Percentiles rank a stretch among this genome's conserved stretches.
phyloP scores from a whole-genome alignment of 64 coral and sea anemone species.

The Dendrophyllia cribrosa region DNA sequence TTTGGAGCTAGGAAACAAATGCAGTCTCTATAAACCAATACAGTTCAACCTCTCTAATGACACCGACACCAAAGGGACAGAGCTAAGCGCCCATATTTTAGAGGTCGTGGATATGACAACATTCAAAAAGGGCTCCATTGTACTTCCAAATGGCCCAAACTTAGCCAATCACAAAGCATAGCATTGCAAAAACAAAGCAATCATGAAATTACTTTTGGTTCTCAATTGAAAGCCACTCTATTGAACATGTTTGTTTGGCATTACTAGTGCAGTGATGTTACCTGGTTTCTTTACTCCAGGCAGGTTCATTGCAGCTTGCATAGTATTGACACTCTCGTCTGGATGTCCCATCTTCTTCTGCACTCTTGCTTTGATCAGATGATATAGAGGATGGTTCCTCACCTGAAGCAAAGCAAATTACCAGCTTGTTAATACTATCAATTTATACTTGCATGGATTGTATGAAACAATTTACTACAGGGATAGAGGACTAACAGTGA shows the following conservation, averaged over 20 bases:
- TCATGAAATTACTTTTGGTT: too few species aligned
- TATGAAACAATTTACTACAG: background rate
- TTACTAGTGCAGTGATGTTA: background rate
- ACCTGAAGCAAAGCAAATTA: slow-evolving; percentile 63
- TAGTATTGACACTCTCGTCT: slow-evolving; percentile 90
- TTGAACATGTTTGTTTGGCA: too few species aligned
- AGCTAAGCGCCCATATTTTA: too few species aligned
- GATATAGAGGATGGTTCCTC: slow-evolving; percentile 91
- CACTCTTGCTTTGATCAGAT: slow-evolving; percentile 97
- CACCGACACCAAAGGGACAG: too few species aligned
- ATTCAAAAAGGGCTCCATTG: too few species aligned
- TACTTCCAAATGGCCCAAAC: too few species aligned
- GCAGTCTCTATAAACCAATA: background rate
- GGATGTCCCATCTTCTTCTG: slow-evolving; percentile 92
- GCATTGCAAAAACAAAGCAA: too few species aligned
- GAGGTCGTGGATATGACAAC: too few species aligned
- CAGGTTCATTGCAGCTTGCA: slow-evolving; percentile 91
- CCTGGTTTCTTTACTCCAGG: slow-evolving; percentile 92
- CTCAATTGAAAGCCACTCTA: too few species aligned
- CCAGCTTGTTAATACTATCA: background rate
- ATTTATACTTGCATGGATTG: too few species aligned
- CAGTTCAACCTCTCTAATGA: too few species aligned
- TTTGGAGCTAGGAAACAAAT: slow-evolving; percentile 11
- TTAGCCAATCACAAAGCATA: too few species aligned
- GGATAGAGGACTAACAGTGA: background rate